Base-by-base conservation (phyloP, 2,888 invertebrate species). In the Tipula vernalis region DNA sequence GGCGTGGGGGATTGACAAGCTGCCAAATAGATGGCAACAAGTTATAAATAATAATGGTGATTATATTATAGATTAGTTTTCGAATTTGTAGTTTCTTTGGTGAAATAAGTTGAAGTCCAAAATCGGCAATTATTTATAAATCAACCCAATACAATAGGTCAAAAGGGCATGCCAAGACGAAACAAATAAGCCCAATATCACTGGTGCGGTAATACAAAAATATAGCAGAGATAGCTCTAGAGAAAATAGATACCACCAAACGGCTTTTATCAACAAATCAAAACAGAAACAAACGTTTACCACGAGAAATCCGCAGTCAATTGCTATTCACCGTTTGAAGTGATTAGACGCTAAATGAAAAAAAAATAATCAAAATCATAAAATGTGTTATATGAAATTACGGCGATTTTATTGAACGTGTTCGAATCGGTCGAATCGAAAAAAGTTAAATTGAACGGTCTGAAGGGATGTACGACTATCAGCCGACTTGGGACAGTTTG, bases 401-500 rank as follows among this genome's bases (percentile, higher is more conserved):
- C 13, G 71, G 71, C 28, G 71, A 8, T 71, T 10, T 71, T 71
- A 71, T 71, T 71, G 10, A 71, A 71, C 28, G 71, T 71, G 15
- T 5, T 8, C 57, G 18, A 57, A 6, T 15, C 15, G 8, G 57
- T 5, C 4, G 18, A 57, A 15, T 15, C 57, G 15, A 57, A 18
- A 57, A 57, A 57, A 8, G 13, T 8, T 10, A 71, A 71, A 44
- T 47, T 86, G 86, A 71, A 85, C 84, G 83, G 18, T 13, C 8
- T 71, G 71, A 71, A 10, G 71, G 71, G 28, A 71, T 6, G 6
- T 71, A 71, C 28, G 13, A 28, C 87, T 97, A 95, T 90, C 90
- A 93, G 86, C 96, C 98, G 0, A 95, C 93, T 36, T 98, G 98
- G 98, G 92, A 93, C 0, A 97, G 97, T 90, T 92, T 98, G 89